These are phyloP conservation scores for Phalacrocorax brasilianus DNA, from an alignment of 2,113 vertebrate genomes.

Conservation along the genomic window DNA sequence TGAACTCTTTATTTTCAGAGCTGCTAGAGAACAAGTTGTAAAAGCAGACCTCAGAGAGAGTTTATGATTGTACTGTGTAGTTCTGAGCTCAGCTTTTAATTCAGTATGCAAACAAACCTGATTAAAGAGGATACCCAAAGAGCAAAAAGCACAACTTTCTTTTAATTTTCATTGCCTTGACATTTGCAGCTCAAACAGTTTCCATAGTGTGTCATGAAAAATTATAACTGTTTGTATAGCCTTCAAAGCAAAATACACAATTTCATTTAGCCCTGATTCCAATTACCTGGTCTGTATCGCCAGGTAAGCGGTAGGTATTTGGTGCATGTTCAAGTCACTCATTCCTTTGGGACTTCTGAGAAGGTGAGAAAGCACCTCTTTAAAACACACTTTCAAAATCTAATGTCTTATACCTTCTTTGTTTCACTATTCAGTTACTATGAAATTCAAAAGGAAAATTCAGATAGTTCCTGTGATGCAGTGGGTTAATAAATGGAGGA, in stretches of 20 bases:
- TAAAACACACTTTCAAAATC: background rate
- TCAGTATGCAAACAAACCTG: background rate
- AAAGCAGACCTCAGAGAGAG: background rate
- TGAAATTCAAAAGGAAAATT: conserved; percentile 12
- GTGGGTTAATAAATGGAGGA: background rate
- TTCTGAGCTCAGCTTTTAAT: background rate
- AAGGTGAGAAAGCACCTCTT: background rate
- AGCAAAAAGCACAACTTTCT: background rate
- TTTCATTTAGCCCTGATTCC: background rate
- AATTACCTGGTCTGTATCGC: background rate
- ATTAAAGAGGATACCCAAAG: conserved; percentile 26
- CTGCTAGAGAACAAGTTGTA: background rate
- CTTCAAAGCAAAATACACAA: conserved; percentile 7
- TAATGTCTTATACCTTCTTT: background rate
- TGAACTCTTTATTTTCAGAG: background rate
- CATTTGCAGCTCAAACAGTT: conserved; percentile 39
- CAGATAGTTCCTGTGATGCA: background rate
- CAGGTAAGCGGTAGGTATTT: background rate
- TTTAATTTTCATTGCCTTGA: conserved; percentile 17
- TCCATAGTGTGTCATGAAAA: background rate
- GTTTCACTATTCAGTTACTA: background rate
- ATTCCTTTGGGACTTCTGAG: background rate
- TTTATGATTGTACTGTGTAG: background rate
- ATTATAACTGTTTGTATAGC: background rate
- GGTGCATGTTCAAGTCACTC: background rate